Percentiles rank a stretch among this genome's conserved stretches.
These are phyloP conservation scores for Chelmon rostratus DNA, from an alignment of 2,797 vertebrate genomes.

Conservation along the genomic window DNA sequence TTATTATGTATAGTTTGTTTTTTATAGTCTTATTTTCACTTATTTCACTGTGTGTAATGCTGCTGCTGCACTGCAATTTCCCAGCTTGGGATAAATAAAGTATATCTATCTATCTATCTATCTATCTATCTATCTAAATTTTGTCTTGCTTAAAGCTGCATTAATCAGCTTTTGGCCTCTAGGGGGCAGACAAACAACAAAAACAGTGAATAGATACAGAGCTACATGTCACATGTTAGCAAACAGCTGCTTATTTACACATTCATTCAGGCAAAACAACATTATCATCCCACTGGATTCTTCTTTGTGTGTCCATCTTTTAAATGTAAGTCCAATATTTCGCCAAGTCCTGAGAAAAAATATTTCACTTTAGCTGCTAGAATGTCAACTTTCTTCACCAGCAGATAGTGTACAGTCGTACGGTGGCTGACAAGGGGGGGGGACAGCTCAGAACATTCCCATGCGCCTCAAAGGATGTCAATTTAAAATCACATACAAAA, in stretches of 20 bases:
- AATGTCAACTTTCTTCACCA: neutral
- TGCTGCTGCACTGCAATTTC: too few species aligned
- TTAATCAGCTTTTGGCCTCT: neutral
- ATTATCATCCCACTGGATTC: neutral
- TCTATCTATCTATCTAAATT: too few species aligned
- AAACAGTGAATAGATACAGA: neutral
- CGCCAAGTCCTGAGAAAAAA: too few species aligned
- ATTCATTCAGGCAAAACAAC: neutral
- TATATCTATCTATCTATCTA: too few species aligned
- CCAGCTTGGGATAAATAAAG: too few species aligned
- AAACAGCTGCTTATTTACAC: neutral
- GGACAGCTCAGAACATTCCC: too few species aligned
- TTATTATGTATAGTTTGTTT: too few species aligned
- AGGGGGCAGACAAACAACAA: neutral
- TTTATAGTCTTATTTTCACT: too few species aligned
- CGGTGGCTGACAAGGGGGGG: too few species aligned
- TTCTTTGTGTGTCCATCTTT: neutral
- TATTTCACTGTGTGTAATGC: too few species aligned
- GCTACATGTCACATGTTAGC: neutral
- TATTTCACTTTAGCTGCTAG: neutral
- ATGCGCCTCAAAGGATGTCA: too few species aligned
- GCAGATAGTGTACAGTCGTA: neutral
- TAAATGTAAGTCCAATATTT: neutral
- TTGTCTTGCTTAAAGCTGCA: constrained; percentile 2
- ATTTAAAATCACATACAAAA: too few species aligned